phyloP scores from a whole-genome alignment of 2,888 invertebrate species.

The Nebria brevicollis region DNA sequence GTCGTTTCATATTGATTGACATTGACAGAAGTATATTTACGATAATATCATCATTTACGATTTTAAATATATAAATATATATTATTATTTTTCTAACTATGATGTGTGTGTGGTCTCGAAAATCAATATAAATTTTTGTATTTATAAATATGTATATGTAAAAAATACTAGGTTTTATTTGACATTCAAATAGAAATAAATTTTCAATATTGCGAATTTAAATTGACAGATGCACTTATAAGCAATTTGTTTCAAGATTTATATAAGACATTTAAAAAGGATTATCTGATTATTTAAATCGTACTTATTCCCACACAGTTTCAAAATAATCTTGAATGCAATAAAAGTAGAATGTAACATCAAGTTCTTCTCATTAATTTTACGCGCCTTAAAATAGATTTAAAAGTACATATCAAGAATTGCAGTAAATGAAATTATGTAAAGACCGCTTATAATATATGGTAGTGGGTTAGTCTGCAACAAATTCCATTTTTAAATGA shows the following conservation, averaged over 20 bases:
- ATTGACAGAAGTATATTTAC: constrained; percentile 38
- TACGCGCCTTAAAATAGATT: background rate
- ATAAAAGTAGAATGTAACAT: background rate
- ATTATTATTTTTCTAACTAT: too few relatives aligned
- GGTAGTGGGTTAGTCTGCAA: background rate
- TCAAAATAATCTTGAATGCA: background rate
- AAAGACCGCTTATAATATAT: background rate
- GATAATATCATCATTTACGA: constrained; percentile 20
- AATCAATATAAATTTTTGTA: too few relatives aligned
- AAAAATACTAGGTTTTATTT: background rate
- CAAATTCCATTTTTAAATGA: constrained; percentile 20
- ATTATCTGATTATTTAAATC: background rate
- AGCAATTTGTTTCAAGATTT: background rate
- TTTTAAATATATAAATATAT: too few relatives aligned
- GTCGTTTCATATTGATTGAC: constrained; percentile 19
- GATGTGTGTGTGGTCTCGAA: too few relatives aligned
- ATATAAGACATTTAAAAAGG: background rate
- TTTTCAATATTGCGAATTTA: background rate
- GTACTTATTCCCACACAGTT: background rate
- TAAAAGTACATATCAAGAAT: background rate
- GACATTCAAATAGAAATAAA: background rate
- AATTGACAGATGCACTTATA: background rate
- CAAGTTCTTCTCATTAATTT: background rate
- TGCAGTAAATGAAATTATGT: background rate
- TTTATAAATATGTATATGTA: background rate